A percentile compares a stretch with the other conserved stretches of the same genome.
These are phyloP conservation scores for Oegoconia quadripuncta DNA, from an alignment of 2,888 invertebrate genomes.

Conservation along the genomic window DNA sequence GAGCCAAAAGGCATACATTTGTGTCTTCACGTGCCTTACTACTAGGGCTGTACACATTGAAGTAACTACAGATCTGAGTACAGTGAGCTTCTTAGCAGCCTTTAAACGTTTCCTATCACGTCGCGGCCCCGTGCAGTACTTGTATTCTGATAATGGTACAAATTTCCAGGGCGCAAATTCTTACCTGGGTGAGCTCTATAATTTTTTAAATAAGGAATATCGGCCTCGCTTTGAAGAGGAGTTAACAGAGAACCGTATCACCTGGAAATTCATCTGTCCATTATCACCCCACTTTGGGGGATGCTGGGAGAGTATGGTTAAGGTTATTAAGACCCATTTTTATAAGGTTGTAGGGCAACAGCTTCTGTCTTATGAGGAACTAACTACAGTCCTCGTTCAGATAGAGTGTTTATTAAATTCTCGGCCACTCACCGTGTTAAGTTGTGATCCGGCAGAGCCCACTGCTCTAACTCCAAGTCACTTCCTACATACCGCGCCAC, in stretches of 20 bases:
- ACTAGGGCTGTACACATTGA: constrained; percentile 18
- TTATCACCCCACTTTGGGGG: constrained; percentile 12
- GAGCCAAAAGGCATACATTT: constrained; percentile 12
- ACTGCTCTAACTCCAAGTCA: too few species aligned
- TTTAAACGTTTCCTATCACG: constrained; percentile 21
- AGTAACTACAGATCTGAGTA: constrained; percentile 15
- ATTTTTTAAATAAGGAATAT: not conserved
- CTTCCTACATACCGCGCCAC: too few species aligned
- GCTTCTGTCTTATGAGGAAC: constrained; percentile 14
- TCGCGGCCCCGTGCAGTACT: constrained; percentile 15
- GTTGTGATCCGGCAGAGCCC: constrained; percentile 11
- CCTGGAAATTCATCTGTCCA: constrained; percentile 11
- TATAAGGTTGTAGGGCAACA: constrained; percentile 14
- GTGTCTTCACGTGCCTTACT: constrained; percentile 13
- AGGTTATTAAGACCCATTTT: constrained; percentile 13
- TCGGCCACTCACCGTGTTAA: constrained; percentile 12
- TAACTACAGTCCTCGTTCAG: constrained; percentile 12
- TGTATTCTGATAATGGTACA: constrained; percentile 14
- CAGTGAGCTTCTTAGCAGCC: constrained; percentile 14
- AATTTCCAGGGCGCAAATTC: constrained; percentile 11
- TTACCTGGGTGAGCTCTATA: not conserved
- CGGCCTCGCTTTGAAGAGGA: not conserved
- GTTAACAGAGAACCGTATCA: not conserved
- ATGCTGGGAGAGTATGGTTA: constrained; percentile 11
- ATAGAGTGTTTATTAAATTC: constrained; percentile 15